Conservation (phyloP, 2,113 vertebrate species). For the Cheirogaleus medius region DNA sequence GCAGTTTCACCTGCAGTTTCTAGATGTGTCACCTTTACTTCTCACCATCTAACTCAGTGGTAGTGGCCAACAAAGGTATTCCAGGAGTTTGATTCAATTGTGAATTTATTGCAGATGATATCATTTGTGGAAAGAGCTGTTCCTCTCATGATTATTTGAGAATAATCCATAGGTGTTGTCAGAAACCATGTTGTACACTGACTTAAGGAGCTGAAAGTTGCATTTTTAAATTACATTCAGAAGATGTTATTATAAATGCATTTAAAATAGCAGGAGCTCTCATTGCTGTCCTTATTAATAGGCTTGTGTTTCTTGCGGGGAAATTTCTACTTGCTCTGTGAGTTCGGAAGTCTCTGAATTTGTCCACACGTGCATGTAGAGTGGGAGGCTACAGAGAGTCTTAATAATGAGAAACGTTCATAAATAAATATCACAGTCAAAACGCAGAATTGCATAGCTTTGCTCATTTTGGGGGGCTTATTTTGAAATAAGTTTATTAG, state of each 20-base stretch:
- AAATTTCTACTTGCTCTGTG: background rate
- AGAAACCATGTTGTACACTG: constrained; percentile 46
- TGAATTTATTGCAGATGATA: background rate
- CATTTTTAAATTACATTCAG: constrained; percentile 67
- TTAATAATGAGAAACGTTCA: background rate
- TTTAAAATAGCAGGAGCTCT: constrained; percentile 54
- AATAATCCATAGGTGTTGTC: constrained; percentile 11
- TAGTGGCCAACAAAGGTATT: background rate
- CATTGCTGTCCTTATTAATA: constrained; percentile 18
- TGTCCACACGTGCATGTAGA: background rate
- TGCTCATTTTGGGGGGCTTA: background rate
- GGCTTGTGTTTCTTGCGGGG: constrained; percentile 42
- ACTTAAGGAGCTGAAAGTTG: constrained; percentile 62
- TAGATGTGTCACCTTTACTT: fast-evolving
- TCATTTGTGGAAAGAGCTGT: background rate
- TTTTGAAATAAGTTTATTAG: constrained; percentile 37
- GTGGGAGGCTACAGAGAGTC: background rate
- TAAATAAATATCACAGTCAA: constrained; percentile 26
- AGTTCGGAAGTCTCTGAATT: constrained; percentile 31
- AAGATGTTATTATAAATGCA: constrained; percentile 44
- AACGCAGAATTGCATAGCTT: constrained; percentile 1
- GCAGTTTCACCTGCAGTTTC: background rate
- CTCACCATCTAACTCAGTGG: background rate
- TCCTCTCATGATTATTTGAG: background rate
- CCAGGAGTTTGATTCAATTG: background rate